Conservation (phyloP, 2,113 vertebrate genomes). For the Macaca fascicularis region DNA sequence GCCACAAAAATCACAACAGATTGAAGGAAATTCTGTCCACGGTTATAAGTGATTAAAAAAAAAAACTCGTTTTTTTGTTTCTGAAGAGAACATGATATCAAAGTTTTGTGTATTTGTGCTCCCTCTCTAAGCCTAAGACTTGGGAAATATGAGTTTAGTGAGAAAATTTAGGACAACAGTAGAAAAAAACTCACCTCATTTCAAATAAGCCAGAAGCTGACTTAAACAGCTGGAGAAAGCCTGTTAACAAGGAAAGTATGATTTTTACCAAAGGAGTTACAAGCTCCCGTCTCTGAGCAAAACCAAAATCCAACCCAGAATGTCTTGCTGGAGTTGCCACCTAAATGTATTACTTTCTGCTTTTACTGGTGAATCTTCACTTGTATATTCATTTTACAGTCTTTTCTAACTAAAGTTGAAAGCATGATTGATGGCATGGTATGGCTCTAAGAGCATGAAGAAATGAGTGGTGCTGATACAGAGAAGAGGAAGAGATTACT, state of each 20-base stretch:
- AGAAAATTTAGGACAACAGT: background rate
- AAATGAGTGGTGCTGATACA: background rate
- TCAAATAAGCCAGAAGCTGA: background rate
- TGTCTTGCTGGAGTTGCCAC: background rate
- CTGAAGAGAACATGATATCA: background rate
- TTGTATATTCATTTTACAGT: background rate
- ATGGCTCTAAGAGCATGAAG: background rate
- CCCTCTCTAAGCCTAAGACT: background rate
- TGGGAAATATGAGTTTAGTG: background rate
- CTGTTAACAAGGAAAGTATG: background rate
- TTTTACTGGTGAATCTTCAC: background rate
- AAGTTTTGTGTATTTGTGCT: background rate
- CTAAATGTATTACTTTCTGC: background rate
- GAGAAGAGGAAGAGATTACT: background rate
- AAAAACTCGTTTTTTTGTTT: background rate
- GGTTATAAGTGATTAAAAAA: background rate
- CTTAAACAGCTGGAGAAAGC: background rate
- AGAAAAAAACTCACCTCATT: background rate
- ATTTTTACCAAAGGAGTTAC: background rate
- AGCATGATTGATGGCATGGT: background rate
- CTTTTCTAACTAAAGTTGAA: conserved; percentile 22
- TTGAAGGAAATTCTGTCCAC: background rate
- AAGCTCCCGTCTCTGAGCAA: background rate
- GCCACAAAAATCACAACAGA: background rate
- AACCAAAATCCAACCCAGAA: background rate